Evolutionary conservation across 2,888 invertebrate species (phyloP), one percentile per base, ranked within the genome.

Genomic region (Platynereis dumerilii): DNA sequence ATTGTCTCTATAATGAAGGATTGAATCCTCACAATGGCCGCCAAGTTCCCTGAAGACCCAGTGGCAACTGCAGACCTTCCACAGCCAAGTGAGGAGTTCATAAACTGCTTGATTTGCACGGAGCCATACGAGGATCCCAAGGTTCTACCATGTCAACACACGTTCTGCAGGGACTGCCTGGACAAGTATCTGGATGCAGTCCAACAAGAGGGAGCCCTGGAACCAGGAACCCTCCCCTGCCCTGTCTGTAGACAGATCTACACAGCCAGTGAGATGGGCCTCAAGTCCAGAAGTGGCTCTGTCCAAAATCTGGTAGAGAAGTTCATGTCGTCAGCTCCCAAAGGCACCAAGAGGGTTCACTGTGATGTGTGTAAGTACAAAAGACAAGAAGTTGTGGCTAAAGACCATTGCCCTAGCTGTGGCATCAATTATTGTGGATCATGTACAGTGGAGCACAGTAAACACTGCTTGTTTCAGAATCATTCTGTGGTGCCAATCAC

Each of bases 301-400:
- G 59, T 69, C 17, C 58, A 62, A 20, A 65, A 67, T 1, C 24
- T 70, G 34, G 70, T 60, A n/a, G 34, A 64, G 26, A 70, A 66
- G 54, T 34, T 34, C 34, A 66, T 69, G 12, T 42, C 61, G 22
- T 58, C 60, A 34, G 57, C 61, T 28, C 52, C 57, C 2, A 64
- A 66, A 62, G 34, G 34, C 34, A 34, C 34, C 34, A 61, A 61
- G 55, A 60, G 57, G 62, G 58, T 70, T 5, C 44, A 64, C 65
- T 70, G 70, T 44, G 70, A 70, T 29, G 70, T 70, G 27, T 70
- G 70, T 45, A 69, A 69, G 60, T 70, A 70, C 60, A 53, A 60
- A 26, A 64, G 66, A 55, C 55, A 44, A 39, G 68, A 68, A 27
- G 42, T 67, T 17, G n/a, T 48, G 27, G 70, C 70, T 0, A 57